A percentile compares a stretch with the other conserved stretches of the same genome.
Evolutionary conservation across 2,113 vertebrate species (phyloP).

Genomic region (Grantiella picta): DNA sequence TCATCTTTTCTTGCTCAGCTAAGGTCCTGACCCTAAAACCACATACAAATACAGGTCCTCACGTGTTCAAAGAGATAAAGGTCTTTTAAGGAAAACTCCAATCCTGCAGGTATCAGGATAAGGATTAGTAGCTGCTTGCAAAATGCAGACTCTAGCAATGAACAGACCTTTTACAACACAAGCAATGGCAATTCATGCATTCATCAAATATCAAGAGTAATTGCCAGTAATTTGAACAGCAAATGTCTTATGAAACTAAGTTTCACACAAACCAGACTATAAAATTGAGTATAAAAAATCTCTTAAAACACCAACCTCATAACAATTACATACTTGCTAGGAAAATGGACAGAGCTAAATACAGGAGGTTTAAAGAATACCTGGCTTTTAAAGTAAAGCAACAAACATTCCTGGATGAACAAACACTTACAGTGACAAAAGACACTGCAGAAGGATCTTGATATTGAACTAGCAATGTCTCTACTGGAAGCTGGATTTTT

Average conservation of each 20-base stretch:
- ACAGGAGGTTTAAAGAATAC: background rate
- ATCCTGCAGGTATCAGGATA: background rate
- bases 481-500: constrained; percentile 95
- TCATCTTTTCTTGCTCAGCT: background rate
- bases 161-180: background rate
- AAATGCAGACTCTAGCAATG: background rate
- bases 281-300: background rate
- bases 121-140: background rate
- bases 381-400: background rate
- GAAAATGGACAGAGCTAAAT: background rate
- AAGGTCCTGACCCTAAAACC: background rate
- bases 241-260: background rate
- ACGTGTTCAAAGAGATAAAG: background rate
- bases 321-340: background rate
- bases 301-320: background rate
- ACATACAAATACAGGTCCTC: background rate
- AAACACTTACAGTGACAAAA: constrained; percentile 90
- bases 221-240: background rate
- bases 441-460: constrained; percentile 96
- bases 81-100: background rate
- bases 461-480: constrained; percentile 95
- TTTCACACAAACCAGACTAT: background rate
- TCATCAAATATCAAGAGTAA: background rate
- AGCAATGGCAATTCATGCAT: background rate
- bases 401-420: background rate